phyloP scores from a whole-genome alignment of 30 jellyfish, hydroid and myxozoan species.

The Catostylus mosaicus region DNA sequence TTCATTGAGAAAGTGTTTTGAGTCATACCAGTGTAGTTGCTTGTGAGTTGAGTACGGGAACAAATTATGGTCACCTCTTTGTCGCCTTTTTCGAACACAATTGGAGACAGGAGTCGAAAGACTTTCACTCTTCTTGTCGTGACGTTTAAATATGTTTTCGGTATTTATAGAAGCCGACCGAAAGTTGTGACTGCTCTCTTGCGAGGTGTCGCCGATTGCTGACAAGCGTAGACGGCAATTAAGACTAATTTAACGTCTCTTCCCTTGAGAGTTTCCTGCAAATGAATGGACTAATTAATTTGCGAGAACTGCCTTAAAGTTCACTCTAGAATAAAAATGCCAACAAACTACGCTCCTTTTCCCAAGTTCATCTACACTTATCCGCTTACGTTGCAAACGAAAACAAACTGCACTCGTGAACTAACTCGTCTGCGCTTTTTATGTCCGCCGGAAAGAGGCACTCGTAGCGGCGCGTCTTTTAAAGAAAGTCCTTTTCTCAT shows the following conservation, averaged over 20 bases:
- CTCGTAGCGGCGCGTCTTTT: slow-evolving; percentile 68
- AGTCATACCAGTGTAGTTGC: slow-evolving; percentile 63
- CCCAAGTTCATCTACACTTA: too few relatives aligned
- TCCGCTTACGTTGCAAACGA: background rate
- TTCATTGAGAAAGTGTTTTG: slow-evolving; percentile 89
- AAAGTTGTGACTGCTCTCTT: slow-evolving; percentile 45
- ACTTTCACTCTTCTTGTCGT: background rate
- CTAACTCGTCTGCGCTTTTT: slow-evolving; percentile 32
- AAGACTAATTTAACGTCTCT: slow-evolving; percentile 44
- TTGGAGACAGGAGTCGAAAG: slow-evolving; percentile 17
- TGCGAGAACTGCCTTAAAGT: too few relatives aligned
- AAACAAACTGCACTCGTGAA: slow-evolving; percentile 13
- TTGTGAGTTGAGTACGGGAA: background rate
- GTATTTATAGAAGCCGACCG: slow-evolving; percentile 38
- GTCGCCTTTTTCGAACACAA: background rate
- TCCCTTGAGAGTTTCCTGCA: slow-evolving; percentile 55
- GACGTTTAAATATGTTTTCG: slow-evolving; percentile 6
- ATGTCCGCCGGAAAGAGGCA: slow-evolving; percentile 77
- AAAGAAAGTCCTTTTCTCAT: slow-evolving; percentile 36
- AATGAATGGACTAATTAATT: slow-evolving; percentile 24
- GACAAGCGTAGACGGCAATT: slow-evolving; percentile 59
- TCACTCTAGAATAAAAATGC: too few relatives aligned
- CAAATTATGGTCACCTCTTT: background rate
- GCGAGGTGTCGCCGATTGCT: slow-evolving; percentile 68
- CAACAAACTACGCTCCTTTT: too few relatives aligned